Conservation (phyloP, 2,797 vertebrate genomes). For the Malurus leucopterus region DNA sequence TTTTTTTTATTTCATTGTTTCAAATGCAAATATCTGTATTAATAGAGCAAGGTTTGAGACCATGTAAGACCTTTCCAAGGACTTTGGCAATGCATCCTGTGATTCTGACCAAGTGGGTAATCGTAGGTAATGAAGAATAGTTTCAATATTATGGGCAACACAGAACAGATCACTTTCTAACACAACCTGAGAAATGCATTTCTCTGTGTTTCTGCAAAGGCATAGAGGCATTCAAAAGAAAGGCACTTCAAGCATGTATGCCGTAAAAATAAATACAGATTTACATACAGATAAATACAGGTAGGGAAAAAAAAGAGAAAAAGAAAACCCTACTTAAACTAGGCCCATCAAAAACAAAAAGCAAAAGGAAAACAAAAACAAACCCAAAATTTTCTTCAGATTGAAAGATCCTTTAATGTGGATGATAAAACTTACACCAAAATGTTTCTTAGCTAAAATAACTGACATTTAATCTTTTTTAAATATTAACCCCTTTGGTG, state of each 20-base stretch:
- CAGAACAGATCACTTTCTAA: neutral
- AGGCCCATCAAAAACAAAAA: neutral
- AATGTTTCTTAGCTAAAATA: slow-evolving; percentile 56
- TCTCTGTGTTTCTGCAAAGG: neutral
- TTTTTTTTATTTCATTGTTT: neutral
- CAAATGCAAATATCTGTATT: neutral
- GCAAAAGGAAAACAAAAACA: neutral
- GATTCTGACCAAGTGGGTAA: neutral
- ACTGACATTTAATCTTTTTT: slow-evolving; percentile 74
- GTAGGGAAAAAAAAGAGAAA: no score
- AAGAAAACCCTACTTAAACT: neutral
- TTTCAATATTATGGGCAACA: neutral
- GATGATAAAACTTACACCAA: slow-evolving; percentile 21
- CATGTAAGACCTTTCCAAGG: neutral
- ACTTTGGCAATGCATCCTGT: neutral
- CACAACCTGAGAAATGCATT: neutral
- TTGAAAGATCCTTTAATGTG: neutral
- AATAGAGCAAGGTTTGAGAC: neutral
- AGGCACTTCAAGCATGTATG: neutral
- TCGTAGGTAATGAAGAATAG: neutral
- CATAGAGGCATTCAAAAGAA: neutral
- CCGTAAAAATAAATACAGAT: neutral
- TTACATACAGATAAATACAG: no score
- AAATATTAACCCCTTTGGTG: slow-evolving; percentile 77
- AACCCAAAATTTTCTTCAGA: neutral